Base-by-base conservation (phyloP, 2,888 invertebrate species). In the Operophtera brumata region DNA sequence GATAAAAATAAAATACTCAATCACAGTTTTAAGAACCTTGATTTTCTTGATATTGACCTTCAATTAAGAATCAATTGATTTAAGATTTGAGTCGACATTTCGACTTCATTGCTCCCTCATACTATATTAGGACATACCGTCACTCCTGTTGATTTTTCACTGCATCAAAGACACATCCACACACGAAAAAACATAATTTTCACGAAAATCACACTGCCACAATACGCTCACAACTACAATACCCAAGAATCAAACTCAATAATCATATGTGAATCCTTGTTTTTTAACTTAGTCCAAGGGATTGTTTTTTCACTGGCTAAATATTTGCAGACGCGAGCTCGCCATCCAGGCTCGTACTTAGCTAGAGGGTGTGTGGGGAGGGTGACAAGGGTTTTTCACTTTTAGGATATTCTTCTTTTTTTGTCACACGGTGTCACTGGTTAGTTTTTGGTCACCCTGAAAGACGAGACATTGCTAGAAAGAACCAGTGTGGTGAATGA, bases 331-430 rank as follows among this genome's bases (percentile, higher is more conserved):
- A 54, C 53, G 57, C 61, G 61, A 56, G 54, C 60, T 59, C 65
- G 60, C 61, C 56, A 61, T 59, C 71, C 73, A 69, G 70, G 64
- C 67, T 57, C 54, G 57, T 47, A 32, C 25, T 57, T 59, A 54
- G 56, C 44, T 63, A 67, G 69, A 64, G 69, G 66, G 69, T 63
- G 67, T 70, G 68, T 54, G 44, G 40, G 12, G 56, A 62, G 67
- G 63, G 75, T 65, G 70, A 46, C 73, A 52, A 72, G 30, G 56
- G 10, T 11, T 40, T 45, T 0, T n/a, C n/a, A n/a, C n/a, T n/a
- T n/a, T n/a, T n/a, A n/a, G n/a, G n/a, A n/a, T n/a, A n/a, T n/a
- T n/a, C n/a, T n/a, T n/a, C n/a, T n/a, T n/a, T n/a, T n/a, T n/a
- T n/a, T n/a, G n/a, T n/a, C n/a, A n/a, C n/a, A n/a, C n/a, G n/a